phyloP scores from a whole-genome alignment of 2,113 vertebrate species.

The Apteryx mantelli region DNA sequence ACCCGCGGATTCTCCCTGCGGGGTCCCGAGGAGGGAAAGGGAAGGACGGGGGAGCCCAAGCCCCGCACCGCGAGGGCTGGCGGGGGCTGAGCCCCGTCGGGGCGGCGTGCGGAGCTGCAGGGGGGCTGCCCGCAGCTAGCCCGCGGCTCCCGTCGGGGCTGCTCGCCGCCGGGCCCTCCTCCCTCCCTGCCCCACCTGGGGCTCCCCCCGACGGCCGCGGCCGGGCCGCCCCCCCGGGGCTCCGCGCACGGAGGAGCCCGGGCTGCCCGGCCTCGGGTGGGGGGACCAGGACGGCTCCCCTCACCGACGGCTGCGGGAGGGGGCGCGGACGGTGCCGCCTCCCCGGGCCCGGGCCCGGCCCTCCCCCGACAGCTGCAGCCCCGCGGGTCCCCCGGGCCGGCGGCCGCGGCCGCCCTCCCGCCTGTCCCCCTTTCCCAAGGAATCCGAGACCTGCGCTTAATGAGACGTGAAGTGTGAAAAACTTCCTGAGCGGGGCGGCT shows the following conservation, averaged over 20 bases:
- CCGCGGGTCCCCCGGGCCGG: not conserved
- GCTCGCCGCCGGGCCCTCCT: not conserved
- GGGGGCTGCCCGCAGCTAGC: not conserved
- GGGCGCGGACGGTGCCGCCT: not conserved
- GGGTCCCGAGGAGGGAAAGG: not conserved
- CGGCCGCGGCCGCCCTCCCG: not conserved
- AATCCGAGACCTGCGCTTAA: conserved; percentile 90
- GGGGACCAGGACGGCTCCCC: not conserved
- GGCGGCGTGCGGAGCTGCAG: not conserved
- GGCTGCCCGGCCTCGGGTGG: not conserved
- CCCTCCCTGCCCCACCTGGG: not conserved
- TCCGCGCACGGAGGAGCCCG: not conserved
- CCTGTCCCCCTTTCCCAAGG: conserved; percentile 83
- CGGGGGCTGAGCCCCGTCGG: not conserved
- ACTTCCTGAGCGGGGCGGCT: conserved; percentile 87
- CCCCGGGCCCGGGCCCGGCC: not conserved
- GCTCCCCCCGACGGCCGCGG: not conserved
- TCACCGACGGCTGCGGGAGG: not conserved
- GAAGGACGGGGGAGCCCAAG: not conserved
- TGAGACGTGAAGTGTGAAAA: conserved; percentile 98
- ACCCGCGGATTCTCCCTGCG: not conserved
- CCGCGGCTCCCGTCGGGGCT: not conserved
- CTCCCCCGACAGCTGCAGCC: not conserved
- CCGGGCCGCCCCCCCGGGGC: rapidly evolving
- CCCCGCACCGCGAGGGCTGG: too few relatives aligned